Conservation (phyloP, 2,888 invertebrate genomes). For the Cylindroiulus punctatus region DNA sequence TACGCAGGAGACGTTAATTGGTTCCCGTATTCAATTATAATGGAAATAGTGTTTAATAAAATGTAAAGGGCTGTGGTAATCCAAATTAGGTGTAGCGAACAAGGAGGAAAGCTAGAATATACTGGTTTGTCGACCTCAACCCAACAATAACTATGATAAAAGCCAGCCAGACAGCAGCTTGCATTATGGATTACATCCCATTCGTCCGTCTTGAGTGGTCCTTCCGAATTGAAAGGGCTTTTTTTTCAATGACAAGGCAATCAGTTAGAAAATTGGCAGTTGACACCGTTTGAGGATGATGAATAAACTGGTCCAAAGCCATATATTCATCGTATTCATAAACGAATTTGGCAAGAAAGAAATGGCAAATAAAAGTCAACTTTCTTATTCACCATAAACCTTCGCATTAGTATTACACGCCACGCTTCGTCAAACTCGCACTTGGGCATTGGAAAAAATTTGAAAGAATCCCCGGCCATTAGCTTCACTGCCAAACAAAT, state of each 20-base stretch:
- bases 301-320: conserved; percentile 12
- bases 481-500: neutral
- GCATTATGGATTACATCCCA: conserved; percentile 3
- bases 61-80: conserved; percentile 5
- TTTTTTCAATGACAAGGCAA: neutral
- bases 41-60: neutral
- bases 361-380: conserved; percentile 21
- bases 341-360: conserved; percentile 21
- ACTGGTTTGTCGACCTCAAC: neutral
- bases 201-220: neutral
- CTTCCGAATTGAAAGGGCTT: neutral
- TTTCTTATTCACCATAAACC: neutral
- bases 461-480: neutral
- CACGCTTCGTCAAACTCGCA: neutral
- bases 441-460: neutral
- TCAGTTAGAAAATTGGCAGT: conserved; percentile 32
- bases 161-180: conserved; percentile 20
- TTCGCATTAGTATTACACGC: neutral
- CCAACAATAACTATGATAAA: conserved; percentile 13
- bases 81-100: neutral
- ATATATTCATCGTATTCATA: conserved; percentile 32
- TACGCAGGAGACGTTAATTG: neutral
- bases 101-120: neutral
- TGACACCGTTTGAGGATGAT: neutral
- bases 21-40: neutral